A percentile compares a stretch with the other conserved stretches of the same genome.
phyloP scores from a whole-genome alignment of 37 sponge, comb jelly and placozoan species.

The Hormiphora californensis region DNA sequence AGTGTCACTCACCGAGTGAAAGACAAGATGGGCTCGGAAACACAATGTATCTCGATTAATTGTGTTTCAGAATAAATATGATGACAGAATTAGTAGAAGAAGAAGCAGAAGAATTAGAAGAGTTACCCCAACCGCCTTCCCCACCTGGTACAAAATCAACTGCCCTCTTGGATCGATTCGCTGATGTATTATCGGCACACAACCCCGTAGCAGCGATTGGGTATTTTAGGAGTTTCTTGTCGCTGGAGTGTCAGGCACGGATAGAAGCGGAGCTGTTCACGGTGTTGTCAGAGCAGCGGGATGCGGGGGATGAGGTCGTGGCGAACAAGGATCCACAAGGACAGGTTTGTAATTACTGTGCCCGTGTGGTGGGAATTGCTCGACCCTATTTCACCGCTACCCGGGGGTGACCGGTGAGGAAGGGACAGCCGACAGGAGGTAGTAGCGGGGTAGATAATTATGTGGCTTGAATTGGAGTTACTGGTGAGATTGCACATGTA shows the following conservation, averaged over 20 bases:
- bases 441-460: no score
- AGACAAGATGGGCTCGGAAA: background rate
- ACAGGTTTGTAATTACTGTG: no score
- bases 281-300: background rate
- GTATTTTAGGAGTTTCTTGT: background rate
- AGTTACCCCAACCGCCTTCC: no score
- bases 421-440: no score
- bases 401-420: no score
- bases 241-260: background rate
- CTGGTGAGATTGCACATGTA: no score
- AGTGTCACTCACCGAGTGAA: background rate
- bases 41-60: background rate
- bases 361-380: no score
- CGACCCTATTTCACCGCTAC: no score
- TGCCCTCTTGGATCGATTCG: background rate
- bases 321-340: no score
- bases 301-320: background rate
- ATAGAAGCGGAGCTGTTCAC: constrained; percentile 39
- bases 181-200: background rate
- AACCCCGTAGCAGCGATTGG: constrained; percentile 10
- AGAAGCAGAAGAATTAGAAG: background rate
- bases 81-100: background rate
- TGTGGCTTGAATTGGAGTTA: no score
- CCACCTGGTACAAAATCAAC: no score
- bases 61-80: background rate